Base-by-base conservation (phyloP, 2,113 vertebrate genomes). In the Sinocyclocheilus anophthalmus region DNA sequence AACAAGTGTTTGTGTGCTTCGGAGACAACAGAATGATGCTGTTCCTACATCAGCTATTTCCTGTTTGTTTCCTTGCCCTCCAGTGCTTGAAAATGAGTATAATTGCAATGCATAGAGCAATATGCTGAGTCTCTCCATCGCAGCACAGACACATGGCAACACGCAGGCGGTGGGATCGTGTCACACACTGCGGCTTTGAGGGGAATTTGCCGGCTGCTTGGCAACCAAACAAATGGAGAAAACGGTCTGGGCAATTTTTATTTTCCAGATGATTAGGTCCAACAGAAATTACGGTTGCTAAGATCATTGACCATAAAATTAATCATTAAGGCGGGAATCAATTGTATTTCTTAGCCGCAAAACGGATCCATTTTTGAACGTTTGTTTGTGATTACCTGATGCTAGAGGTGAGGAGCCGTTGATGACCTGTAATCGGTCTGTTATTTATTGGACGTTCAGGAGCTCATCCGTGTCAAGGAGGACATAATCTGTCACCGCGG, bases 241-340 rank as follows among this genome's bases (percentile, higher is more conserved):
- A 91, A 83, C 50, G 85, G 87, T 89, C 85, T 61, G 84, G 85
- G 83, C 91, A 91, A 89, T 92, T 92, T 89, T 91, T 93, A 92
- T 93, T 93, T 92, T 91, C 89, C 91, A 92, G 85, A 91, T 92
- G 92, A 93, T 94, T 93, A 92, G 88, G 88, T 91, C 82, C 87
- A 90, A 91, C 90, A 92, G 87, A 91, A 92, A 92, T 93, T 91
- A 92, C 91, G 93, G 89, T 85, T 92, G 88, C 84, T 86, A 91
- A 89, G 85, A 92, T 93, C 90, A 92, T 87, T 91, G 89, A 89
- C 92, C 92, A 92, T 92, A 91, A 93, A 91, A 93, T 93, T 84
- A 84, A 93, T 94, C 92, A 93, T 91, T 90, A 90, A 88, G 88
- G 88, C 84, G 57, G 61, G 78, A 87, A 86, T 90, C 91, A 87